Base-by-base conservation (phyloP, 2,888 invertebrate species). In the Oeneis ivallda region DNA sequence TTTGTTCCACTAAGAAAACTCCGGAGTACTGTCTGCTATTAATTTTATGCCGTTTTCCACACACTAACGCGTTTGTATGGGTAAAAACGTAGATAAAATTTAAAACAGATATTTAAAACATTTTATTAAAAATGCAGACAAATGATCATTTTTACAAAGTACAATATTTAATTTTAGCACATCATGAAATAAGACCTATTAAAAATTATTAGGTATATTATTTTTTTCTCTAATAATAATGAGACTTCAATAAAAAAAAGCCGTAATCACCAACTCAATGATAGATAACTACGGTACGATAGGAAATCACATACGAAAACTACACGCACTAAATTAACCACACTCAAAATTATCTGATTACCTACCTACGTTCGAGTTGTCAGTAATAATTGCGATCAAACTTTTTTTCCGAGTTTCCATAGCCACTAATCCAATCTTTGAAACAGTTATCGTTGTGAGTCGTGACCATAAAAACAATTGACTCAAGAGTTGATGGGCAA, bases 391-490 rank as follows among this genome's bases (percentile, higher is more conserved):
- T 47, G 37, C 41, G 52, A 39, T 49, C 15, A 34, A 19, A 47
- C 34, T 59, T 62, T 62, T 47, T 34, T 43, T 32, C 7, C 15
- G 32, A 37, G 39, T 13, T 54, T 26, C 45, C 62, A 45, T 62
- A 26, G 62, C 63, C 57, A 56, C 74, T 66, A 62, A 74, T 71
- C 70, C 72, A 74, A 75, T 78, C 74, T 72, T 67, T 70, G 75
- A 70, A 77, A 74, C 76, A 72, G 76, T 76, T 75, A 77, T 78
- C 75, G 76, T 72, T 71, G 77, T 72, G 76, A 75, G 76, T 72
- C 71, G 77, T 72, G 75, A 78, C 72, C 75, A 77, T 78, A 82
- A 82, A 45, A 47, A 47, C 47, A 47, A 47, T 47, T 47, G 47
- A 17, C 15, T 17, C 47, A 3, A 47, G 47, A 47, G 47, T 15